Base-by-base conservation (phyloP, 2,888 invertebrate species). In the Tachystola acroxantha region DNA sequence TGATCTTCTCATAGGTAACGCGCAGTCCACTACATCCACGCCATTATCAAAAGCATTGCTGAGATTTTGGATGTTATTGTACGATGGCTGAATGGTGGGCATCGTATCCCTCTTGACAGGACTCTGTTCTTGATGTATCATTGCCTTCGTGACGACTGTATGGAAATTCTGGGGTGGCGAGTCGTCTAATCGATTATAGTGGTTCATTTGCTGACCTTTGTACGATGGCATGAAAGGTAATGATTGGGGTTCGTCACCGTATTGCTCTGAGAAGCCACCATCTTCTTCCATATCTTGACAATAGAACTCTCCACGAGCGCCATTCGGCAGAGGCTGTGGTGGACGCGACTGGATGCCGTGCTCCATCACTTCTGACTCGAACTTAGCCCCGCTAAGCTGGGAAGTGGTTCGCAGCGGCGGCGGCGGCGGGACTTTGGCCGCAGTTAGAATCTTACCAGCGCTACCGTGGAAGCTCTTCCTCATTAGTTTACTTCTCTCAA, bases 391-490 rank as follows among this genome's bases (percentile, higher is more conserved):
- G 72, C 90, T 92, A 74, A 96, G 91, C 57, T 96, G 93, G 57
- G 96, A 96, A 75, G 95, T 95, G 58, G 94, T 96, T 49, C 96
- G 89, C 60, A 96, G 88, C 34, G 96, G 96, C 32, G 94, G 94
- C 9, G 96, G 96, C 7, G 94, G 94, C 2, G 93, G 93, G 10
- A 96, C 95, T 81, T 95, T 96, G 10, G 94, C 93, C 38, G 92
- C 93, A 10, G 94, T 94, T 44, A 95, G 71, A 56, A 94, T 92
- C 64, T 95, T 93, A 0, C 94, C 94, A 16, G 91, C 92, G 63
- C 94, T 95, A 27, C 94, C 94, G 60, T 95, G 95, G 69, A 95
- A 95, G 70, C 95, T 95, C 66, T 96, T 96, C 53, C 95, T 88
- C 95, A 96, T 96, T 40, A 96, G 81, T 60, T 94, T 94, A 72